Conservation (phyloP, 2,797 vertebrate species). For the Falco rusticolus region DNA sequence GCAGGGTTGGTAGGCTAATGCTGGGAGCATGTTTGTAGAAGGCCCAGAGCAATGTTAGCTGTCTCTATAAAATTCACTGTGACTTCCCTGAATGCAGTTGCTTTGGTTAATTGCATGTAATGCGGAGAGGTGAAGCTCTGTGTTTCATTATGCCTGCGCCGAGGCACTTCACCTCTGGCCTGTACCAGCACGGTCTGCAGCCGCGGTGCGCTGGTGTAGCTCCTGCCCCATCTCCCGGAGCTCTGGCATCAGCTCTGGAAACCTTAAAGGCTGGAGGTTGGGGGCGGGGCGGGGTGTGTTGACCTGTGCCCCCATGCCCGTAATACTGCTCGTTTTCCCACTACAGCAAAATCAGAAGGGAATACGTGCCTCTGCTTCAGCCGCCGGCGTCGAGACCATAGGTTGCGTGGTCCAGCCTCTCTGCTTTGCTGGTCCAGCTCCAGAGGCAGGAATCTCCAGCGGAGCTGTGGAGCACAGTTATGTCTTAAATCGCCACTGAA, state of each 20-base stretch:
- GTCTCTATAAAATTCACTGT: neutral
- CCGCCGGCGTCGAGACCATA: neutral
- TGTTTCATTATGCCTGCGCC: neutral
- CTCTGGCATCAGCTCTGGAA: neutral
- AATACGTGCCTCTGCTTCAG: neutral
- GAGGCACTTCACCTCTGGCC: neutral
- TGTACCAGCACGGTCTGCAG: neutral
- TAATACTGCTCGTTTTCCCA: neutral
- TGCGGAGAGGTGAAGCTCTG: neutral
- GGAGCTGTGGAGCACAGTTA: neutral
- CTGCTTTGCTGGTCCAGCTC: neutral
- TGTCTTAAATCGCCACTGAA: neutral
- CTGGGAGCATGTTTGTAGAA: neutral
- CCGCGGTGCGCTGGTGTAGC: fast-evolving
- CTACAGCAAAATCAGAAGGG: neutral
- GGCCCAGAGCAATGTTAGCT: neutral
- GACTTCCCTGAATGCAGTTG: neutral
- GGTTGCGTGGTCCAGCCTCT: neutral
- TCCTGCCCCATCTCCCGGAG: fast-evolving
- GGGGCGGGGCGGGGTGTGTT: too few relatives aligned
- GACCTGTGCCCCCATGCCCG: neutral
- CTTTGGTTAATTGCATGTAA: neutral
- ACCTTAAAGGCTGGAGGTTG: neutral
- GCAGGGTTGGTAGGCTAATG: neutral
- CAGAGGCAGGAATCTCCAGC: neutral